Conservation (phyloP, 1,140 invertebrate species). For the Zaprionus kolodkinae region DNA sequence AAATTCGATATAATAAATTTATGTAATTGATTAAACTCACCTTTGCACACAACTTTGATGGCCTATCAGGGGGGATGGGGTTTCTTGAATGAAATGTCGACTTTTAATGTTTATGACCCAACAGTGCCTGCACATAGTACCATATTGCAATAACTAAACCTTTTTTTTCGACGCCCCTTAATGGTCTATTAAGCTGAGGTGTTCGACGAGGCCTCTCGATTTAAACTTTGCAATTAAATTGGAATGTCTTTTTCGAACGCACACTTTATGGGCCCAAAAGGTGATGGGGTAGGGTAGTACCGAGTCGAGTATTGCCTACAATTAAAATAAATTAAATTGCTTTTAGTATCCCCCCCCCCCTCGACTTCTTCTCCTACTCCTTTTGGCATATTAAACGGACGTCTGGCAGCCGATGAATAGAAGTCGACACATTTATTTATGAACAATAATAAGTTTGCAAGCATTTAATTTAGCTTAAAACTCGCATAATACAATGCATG, state of each 20-base stretch:
- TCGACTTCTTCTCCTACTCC: neutral
- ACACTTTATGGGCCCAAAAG: conserved; percentile 41
- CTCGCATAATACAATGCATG: conserved; percentile 47
- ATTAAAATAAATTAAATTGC: conserved; percentile 76
- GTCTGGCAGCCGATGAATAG: conserved; percentile 61
- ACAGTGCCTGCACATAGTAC: conserved; percentile 25
- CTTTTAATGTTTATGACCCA: conserved; percentile 65
- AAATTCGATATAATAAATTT: conserved; percentile 36
- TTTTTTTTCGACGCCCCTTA: conserved; percentile 46
- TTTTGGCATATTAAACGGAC: conserved; percentile 58
- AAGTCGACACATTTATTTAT: conserved; percentile 66
- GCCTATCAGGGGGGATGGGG: conserved; percentile 53
- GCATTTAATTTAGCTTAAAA: conserved; percentile 70
- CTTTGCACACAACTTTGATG: conserved; percentile 50
- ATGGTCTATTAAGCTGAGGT: conserved; percentile 73
- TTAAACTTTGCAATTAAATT: conserved; percentile 77
- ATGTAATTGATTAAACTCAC: conserved; percentile 66
- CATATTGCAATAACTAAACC: conserved; percentile 64
- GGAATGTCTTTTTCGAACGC: conserved; percentile 43
- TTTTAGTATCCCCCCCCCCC: neutral
- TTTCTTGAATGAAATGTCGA: too few species aligned
- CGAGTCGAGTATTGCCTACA: conserved; percentile 38
- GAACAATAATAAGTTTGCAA: conserved; percentile 71
- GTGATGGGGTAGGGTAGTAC: neutral
- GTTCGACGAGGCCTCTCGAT: conserved; percentile 51